A percentile compares a stretch with the other conserved stretches of the same genome.
Evolutionary conservation across 2,797 vertebrate species (phyloP).

Genomic region (Octomys mimax): DNA sequence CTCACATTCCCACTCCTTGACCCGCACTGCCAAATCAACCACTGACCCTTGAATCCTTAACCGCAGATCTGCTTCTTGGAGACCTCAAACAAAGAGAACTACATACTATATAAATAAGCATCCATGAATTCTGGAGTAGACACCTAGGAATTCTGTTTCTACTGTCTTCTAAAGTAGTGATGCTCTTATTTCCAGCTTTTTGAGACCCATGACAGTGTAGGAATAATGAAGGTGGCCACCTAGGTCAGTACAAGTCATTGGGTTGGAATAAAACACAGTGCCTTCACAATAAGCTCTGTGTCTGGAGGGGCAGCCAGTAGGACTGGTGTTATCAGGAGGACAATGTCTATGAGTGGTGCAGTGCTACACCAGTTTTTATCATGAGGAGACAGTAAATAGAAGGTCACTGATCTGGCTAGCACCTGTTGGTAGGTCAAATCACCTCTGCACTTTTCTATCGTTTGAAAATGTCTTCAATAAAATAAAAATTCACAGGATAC

Average conservation of each 20-base stretch:
- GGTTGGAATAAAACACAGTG: background rate
- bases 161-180: background rate
- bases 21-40: background rate
- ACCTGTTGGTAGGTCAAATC: background rate
- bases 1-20: background rate
- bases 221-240: background rate
- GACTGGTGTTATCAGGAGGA: background rate
- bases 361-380: background rate
- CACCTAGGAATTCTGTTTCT: background rate
- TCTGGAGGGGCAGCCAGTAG: background rate
- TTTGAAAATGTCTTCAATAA: slow-evolving; percentile 11
- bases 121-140: background rate
- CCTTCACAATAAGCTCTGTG: background rate
- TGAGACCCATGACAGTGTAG: background rate
- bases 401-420: background rate
- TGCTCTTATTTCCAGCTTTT: background rate
- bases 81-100: background rate
- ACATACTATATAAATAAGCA: background rate
- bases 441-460: background rate
- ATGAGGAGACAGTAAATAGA: slow-evolving; percentile 1
- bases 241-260: background rate
- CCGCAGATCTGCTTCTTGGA: background rate
- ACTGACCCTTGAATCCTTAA: background rate
- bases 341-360: background rate
- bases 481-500: background rate